phyloP scores from a whole-genome alignment of 1,140 invertebrate species.

The Tetramorium alpestre region DNA sequence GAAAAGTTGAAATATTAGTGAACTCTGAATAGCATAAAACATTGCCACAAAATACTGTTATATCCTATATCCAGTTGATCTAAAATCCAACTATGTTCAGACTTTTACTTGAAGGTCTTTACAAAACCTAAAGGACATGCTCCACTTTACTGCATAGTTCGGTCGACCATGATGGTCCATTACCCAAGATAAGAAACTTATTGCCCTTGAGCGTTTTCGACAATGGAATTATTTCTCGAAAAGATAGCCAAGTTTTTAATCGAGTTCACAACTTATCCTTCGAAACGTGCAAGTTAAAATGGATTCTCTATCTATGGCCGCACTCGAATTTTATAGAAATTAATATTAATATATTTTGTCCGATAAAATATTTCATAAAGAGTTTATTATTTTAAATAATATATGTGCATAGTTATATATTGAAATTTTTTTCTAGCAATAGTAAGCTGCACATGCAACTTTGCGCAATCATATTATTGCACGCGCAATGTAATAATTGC shows the following conservation, averaged over 20 bases:
- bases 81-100: background rate
- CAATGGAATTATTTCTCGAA: constrained; percentile 16
- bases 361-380: background rate
- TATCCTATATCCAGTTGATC: background rate
- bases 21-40: background rate
- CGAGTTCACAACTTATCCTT: constrained; percentile 7
- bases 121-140: constrained; percentile 2
- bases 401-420: too few species aligned
- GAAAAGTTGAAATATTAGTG: background rate
- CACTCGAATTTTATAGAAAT: background rate
- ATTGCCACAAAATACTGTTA: background rate
- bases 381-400: background rate
- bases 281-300: background rate
- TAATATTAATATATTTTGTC: background rate
- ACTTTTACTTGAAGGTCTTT: constrained; percentile 13
- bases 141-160: background rate
- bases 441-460: background rate
- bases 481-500: background rate
- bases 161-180: background rate
- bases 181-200: constrained; percentile 30
- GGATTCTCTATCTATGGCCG: too few species aligned
- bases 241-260: constrained; percentile 15
- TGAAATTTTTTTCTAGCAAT: background rate
- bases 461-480: background rate
- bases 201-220: constrained; percentile 14